Base-by-base conservation (phyloP, 2,797 vertebrate genomes). In the Antrozous pallidus region DNA sequence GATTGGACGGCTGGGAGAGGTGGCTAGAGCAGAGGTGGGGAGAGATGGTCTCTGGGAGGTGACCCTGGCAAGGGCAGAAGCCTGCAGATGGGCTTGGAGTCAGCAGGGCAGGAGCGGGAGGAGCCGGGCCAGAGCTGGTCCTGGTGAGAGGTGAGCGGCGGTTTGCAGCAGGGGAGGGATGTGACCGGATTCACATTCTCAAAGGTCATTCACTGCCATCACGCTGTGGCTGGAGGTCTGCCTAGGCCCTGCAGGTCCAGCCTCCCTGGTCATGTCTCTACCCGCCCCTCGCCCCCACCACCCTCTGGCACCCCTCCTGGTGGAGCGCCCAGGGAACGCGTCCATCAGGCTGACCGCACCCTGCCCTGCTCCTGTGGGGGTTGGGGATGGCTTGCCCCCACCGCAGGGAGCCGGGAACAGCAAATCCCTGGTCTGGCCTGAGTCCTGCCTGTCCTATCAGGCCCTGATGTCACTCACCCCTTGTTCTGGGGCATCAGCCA, bases 401-500 rank as follows among this genome's bases (percentile, higher is more conserved):
- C 31, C 4, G 18, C 33, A 31, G n/a, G 40, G 69, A 75, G 33
- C 45, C 2, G 54, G 88, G 91, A 93, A 84, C 93, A 97, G 87
- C 67, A 95, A 90, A 94, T 93, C 88, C 77, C 91, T 42, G 54
- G 63, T 75, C 74, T 74, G 75, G 74, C 70, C 16, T 12, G 36
- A 3, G 11, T 6, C 65, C 77, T n/a, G 74, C 65, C 51, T 10
- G 58, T 36, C 73, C 38, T 31, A 28, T 1, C 5, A 38, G 33
- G 81, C 77, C 31, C 24, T 6, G 4, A 1, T 8, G 56, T 82
- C 63, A 91, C 26, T 82, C 63, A 91, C 26, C 70, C 31, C n/a
- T 24, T 13, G 47, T 61, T 42, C 77, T 5, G 73, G 78, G 79
- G 63, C 22, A 7, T 33, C 88, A 65, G 31, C 45, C 51, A 69